Evolutionary conservation across 2,113 vertebrate genomes (phyloP).

Genomic region (Clupea harengus): DNA sequence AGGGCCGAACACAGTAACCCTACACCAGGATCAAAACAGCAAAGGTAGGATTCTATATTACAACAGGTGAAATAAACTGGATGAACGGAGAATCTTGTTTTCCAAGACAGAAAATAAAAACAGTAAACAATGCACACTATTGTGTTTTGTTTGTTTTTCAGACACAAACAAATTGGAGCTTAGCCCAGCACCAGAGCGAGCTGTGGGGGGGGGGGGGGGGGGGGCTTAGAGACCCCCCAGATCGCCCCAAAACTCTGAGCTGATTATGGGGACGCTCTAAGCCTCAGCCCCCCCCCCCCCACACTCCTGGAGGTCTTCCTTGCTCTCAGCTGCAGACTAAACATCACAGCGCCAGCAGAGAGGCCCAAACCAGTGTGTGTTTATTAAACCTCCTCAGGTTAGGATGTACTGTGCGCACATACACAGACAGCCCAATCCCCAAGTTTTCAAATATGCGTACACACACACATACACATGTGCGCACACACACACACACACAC

Average conservation of each 20-base stretch:
- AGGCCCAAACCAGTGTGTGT: slow-evolving; percentile 16
- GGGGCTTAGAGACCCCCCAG: no score
- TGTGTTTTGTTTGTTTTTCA: neutral
- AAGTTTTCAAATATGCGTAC: neutral
- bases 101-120: neutral
- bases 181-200: no score
- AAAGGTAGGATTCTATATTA: no score
- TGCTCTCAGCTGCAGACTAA: slow-evolving; percentile 14
- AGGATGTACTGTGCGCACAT: neutral
- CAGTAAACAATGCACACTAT: neutral
- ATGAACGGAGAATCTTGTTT: neutral
- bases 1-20: no score
- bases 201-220: no score
- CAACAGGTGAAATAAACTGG: neutral
- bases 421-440: neutral
- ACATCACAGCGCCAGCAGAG: slow-evolving; percentile 28
- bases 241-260: no score
- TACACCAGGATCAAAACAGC: no score
- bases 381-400: slow-evolving; percentile 1
- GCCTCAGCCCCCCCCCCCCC: neutral
- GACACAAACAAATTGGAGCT: neutral
- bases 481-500: neutral
- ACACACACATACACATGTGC: neutral
- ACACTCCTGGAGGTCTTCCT: neutral
- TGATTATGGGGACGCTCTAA: neutral